Conservation (phyloP, 1,140 invertebrate species). For the Antheraea mylitta region DNA sequence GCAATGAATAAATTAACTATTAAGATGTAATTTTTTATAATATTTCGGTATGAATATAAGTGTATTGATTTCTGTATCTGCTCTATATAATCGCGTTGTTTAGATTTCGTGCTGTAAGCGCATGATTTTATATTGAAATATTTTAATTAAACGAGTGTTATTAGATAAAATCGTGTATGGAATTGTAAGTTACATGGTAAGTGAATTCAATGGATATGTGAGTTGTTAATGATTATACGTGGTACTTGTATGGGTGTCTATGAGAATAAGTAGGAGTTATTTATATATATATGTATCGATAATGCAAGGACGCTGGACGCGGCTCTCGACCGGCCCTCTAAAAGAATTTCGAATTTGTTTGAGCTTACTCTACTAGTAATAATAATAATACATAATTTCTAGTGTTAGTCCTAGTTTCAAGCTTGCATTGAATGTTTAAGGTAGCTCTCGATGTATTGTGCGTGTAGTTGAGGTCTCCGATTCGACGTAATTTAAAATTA, state of each 20-base stretch:
- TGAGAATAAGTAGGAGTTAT: conserved; percentile 25
- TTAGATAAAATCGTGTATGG: conserved; percentile 55
- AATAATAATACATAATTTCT: not conserved
- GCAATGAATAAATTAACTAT: not conserved
- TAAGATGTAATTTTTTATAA: conserved; percentile 5
- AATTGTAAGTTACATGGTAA: conserved; percentile 58
- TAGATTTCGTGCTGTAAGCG: conserved; percentile 71
- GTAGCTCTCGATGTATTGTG: conserved; percentile 2
- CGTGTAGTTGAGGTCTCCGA: not conserved
- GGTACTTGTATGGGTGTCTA: conserved; percentile 10
- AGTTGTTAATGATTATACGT: conserved; percentile 48
- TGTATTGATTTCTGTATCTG: conserved; percentile 48
- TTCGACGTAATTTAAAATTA: no score
- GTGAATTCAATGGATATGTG: conserved; percentile 24
- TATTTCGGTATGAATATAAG: conserved; percentile 44
- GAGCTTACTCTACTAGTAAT: conserved; percentile 13
- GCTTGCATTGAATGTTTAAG: conserved; percentile 5
- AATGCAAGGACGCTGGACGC: conserved; percentile 22
- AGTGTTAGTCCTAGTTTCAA: conserved; percentile 4
- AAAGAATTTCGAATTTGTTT: conserved; percentile 3
- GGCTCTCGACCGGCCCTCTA: conserved; percentile 11
- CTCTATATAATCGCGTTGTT: conserved; percentile 50
- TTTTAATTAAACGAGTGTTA: conserved; percentile 66
- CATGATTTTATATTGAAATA: conserved; percentile 67
- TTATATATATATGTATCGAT: conserved; percentile 21